Base-by-base conservation (phyloP, 2,797 vertebrate species). In the Taenioides sp. region DNA sequence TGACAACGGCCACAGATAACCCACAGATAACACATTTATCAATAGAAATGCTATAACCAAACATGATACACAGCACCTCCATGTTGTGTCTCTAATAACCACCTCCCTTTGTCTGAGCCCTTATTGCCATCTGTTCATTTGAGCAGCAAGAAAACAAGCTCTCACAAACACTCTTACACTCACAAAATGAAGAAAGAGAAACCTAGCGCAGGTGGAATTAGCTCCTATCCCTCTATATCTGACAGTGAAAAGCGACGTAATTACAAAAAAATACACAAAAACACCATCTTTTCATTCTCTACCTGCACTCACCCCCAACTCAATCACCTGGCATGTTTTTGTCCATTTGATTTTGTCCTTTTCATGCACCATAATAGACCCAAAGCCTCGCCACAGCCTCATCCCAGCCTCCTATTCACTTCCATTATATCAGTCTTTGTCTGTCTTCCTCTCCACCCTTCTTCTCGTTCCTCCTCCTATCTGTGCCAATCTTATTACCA, bases 401-500 rank as follows among this genome's bases (percentile, higher is more conserved):
- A 76, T 84, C 75, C 81, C 75, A 74, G 83, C 81, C 79, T 85
- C 80, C 70, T 74, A 70, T 82, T 80, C 88, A 77, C 83, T 80
- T 85, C 88, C 87, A 90, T 90, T 89, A 89, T 84, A 81, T 80
- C 40, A 70, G 73, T 72, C 83, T 86, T 86, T 86, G 77, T 90
- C 78, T 73, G 65, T 78, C 57, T 47, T 60, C 67, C 73, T 65
- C 61, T 61, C 70, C 55, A 11, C 28, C 59, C 20, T 59, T 57
- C 64, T 60, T 49, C 57, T 40, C 66, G 65, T 58, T 58, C 76
- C 71, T 61, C 81, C 76, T 62, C 71, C 84, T 59, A 77, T 84
- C 87, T 85, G 80, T 82, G 84, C 88, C 81, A 86, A 85, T 90
- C 85, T 91, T 89, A 91, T 91, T 90, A 91, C 88, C 78, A 78